phyloP scores from a whole-genome alignment of 2,113 vertebrate species.

The Castor canadensis region DNA sequence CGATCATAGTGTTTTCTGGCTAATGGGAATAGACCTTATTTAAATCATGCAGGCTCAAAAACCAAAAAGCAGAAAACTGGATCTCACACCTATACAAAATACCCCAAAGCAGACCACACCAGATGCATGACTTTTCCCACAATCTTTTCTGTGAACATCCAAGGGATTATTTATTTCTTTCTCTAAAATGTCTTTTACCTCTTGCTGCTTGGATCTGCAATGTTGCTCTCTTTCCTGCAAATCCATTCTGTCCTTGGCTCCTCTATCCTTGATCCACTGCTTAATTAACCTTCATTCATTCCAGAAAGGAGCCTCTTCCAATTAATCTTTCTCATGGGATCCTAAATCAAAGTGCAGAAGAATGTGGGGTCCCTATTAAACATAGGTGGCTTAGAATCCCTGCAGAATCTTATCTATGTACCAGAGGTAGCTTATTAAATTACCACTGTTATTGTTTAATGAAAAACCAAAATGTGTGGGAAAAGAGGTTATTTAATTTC shows the following conservation, averaged over 20 bases:
- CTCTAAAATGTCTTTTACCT: background rate
- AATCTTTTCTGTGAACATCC: background rate
- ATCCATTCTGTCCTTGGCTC: background rate
- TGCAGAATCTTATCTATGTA: background rate
- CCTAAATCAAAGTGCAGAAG: background rate
- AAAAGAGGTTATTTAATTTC: constrained; percentile 28
- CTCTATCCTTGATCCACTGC: background rate
- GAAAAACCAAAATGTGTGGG: constrained; percentile 42
- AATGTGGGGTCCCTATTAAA: background rate
- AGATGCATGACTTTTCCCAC: background rate
- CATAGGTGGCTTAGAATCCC: background rate
- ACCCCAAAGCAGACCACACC: background rate
- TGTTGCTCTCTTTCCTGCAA: background rate
- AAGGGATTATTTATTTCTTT: accelerated
- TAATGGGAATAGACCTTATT: background rate
- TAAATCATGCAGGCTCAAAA: constrained; percentile 22
- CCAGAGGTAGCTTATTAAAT: constrained; percentile 22
- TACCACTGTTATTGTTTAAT: background rate
- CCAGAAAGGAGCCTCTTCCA: background rate
- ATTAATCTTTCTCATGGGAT: background rate
- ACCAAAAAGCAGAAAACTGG: background rate
- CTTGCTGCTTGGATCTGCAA: background rate
- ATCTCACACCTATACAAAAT: background rate
- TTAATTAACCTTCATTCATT: background rate
- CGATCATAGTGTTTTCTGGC: background rate